Base-by-base conservation (phyloP, 2,113 vertebrate genomes). In the Choloepus hoffmanni region DNA sequence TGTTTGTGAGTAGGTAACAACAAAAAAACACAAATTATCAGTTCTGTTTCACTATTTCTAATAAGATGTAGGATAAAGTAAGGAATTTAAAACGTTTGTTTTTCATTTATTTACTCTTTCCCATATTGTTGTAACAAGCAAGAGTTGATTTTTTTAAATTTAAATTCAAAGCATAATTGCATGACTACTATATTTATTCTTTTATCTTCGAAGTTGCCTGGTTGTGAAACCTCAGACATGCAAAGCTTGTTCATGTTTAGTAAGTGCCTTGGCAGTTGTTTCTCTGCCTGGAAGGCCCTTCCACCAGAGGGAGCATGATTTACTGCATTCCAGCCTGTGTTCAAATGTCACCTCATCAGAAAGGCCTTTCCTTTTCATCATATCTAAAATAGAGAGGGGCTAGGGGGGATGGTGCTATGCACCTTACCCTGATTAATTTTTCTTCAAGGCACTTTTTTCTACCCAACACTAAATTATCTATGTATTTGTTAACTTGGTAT, bases 1-100 rank as follows among this genome's bases (percentile, higher is more conserved):
- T 12, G 26, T 55, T 93, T 87, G 5, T 68, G 6, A 65, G 88
- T 85, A 84, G 55, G 53, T 72, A 53, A 53, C 40, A 62, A 50
- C 33, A 26, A 87, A 77, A 85, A 70, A 90, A 21, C 36, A 45
- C 43, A 45, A 48, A 63, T 16, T 92, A 92, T 21, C 14, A 79
- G 30, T 67, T 84, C 12, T 95, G 53, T 77, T 73, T 92, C 33
- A 77, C 43, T 93, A 23, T 82, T 85, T 90, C 78, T 92, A 87
- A 12, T 89, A 79, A 74, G 16, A 93, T 53, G 24, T 86, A 83
- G 48, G 43, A n/a, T 94, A 73, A 77, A 12, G 9, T 87, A 74
- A 83, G 50, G 24, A 85, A 76, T 88, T 88, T 67, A 73, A 96
- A 89, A 90, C 40, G 55, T 30, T 18, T 48, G 13, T 76, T 93